Conservation (phyloP, 2,113 vertebrate genomes). For the Tupaia tana region DNA sequence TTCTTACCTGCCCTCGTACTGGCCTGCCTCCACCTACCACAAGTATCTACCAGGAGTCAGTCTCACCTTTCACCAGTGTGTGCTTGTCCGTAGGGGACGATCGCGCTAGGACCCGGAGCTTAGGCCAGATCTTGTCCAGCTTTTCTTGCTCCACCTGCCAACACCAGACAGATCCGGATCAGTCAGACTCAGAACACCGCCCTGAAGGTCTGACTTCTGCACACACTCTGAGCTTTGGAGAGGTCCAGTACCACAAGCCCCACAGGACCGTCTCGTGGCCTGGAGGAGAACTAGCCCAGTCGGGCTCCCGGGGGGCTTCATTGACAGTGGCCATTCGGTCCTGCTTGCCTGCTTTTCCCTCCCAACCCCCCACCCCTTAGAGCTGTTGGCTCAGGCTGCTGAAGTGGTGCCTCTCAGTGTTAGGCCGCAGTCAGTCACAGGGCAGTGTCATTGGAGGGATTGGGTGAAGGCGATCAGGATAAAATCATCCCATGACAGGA, state of each 20-base stretch:
- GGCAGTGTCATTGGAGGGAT: neutral
- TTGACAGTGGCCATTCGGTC: neutral
- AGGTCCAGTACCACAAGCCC: neutral
- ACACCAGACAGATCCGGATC: slow-evolving; percentile 32
- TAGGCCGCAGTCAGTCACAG: neutral
- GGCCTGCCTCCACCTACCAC: neutral
- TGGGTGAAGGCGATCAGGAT: neutral
- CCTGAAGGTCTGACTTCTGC: neutral
- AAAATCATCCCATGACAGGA: neutral
- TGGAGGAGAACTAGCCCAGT: neutral
- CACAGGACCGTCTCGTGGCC: fast-evolving
- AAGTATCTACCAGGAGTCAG: neutral
- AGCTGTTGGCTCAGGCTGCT: neutral
- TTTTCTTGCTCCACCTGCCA: slow-evolving; percentile 97
- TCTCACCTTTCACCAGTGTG: slow-evolving; percentile 97
- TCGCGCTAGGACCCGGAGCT: slow-evolving; percentile 95
- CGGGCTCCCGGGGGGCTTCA: too few relatives aligned
- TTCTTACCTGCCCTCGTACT: neutral
- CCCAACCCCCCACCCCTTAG: neutral
- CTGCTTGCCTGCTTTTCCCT: neutral
- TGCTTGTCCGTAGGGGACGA: slow-evolving; percentile 98
- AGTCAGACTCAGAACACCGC: neutral
- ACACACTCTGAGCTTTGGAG: neutral
- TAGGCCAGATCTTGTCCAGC: slow-evolving; percentile 98
- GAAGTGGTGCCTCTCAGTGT: neutral